A percentile compares a stretch with the other conserved stretches of the same genome.
Evolutionary conservation across 2,888 invertebrate genomes (phyloP).

Genomic region (Lordiphosa andalusiaca): DNA sequence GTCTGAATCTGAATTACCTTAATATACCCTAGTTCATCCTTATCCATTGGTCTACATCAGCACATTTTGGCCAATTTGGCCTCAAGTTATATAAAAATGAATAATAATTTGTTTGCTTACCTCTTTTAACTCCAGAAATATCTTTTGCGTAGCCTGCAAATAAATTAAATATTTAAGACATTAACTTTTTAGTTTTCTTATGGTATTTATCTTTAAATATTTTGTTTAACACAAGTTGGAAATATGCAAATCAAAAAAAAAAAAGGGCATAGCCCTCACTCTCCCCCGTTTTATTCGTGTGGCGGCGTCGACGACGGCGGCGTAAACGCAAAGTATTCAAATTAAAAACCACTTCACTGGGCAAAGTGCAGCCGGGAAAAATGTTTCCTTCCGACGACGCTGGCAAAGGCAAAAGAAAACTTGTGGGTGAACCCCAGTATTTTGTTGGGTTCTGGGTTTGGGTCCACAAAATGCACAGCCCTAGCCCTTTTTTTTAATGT

Average conservation of each 20-base stretch:
- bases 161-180: slow-evolving; percentile 33
- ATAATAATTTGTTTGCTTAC: slow-evolving; percentile 55
- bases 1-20: too few relatives aligned
- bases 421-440: slow-evolving; percentile 14
- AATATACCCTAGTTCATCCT: too few relatives aligned
- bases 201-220: slow-evolving; percentile 34
- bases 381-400: slow-evolving; percentile 55
- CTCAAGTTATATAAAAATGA: too few relatives aligned
- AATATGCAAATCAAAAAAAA: slow-evolving; percentile 34
- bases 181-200: slow-evolving; percentile 33
- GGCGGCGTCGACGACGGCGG: not conserved
- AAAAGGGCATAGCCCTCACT: slow-evolving; percentile 9
- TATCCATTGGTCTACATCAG: too few relatives aligned
- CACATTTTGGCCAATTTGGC: too few relatives aligned
- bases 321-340: slow-evolving; percentile 62
- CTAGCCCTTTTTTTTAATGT: slow-evolving; percentile 4
- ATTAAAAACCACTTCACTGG: slow-evolving; percentile 67
- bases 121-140: slow-evolving; percentile 80
- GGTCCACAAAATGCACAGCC: slow-evolving; percentile 16
- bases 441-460: slow-evolving; percentile 6
- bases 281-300: slow-evolving; percentile 7
- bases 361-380: slow-evolving; percentile 46
- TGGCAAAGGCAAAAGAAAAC: slow-evolving; percentile 20
- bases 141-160: slow-evolving; percentile 83
- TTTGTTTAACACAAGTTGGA: slow-evolving; percentile 16